Percentiles rank a stretch among this genome's conserved stretches.
Conservation (phyloP, 2,113 vertebrate genomes). For the Tympanuchus pallidicinctus region DNA sequence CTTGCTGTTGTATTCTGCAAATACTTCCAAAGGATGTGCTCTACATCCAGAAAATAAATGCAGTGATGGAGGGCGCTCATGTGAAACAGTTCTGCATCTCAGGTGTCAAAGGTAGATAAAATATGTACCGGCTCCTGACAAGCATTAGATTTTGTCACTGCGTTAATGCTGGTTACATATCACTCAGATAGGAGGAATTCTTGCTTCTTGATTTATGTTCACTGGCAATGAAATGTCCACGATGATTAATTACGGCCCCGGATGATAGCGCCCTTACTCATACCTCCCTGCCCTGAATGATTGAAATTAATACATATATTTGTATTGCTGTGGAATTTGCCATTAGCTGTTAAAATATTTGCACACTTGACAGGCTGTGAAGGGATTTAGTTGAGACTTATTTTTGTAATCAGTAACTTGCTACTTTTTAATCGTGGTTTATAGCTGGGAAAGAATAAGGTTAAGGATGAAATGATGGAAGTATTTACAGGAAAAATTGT, state of each 20-base stretch:
- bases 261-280: constrained; percentile 37
- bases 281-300: constrained; percentile 14
- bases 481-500: not conserved
- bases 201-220: constrained; percentile 74
- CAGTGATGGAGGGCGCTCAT: constrained; percentile 21
- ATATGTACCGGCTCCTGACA: constrained; percentile 35
- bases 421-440: not conserved
- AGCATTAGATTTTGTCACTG: constrained; percentile 40
- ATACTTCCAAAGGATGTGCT: not conserved
- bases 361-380: not conserved
- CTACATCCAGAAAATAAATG: constrained; percentile 43
- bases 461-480: not conserved
- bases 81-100: constrained; percentile 17
- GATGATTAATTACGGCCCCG: constrained; percentile 71
- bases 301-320: constrained; percentile 61
- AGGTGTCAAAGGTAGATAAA: constrained; percentile 49
- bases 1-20: not conserved
- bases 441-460: not conserved
- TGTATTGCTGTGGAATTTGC: constrained; percentile 19
- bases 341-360: constrained; percentile 41
- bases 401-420: not conserved
- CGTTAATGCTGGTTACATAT: constrained; percentile 19
- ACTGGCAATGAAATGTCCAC: constrained; percentile 61
- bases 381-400: not conserved
- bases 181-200: constrained; percentile 30